These are phyloP conservation scores for Silurus meridionalis DNA, from an alignment of 2,113 vertebrate genomes.

Conservation along the genomic window DNA sequence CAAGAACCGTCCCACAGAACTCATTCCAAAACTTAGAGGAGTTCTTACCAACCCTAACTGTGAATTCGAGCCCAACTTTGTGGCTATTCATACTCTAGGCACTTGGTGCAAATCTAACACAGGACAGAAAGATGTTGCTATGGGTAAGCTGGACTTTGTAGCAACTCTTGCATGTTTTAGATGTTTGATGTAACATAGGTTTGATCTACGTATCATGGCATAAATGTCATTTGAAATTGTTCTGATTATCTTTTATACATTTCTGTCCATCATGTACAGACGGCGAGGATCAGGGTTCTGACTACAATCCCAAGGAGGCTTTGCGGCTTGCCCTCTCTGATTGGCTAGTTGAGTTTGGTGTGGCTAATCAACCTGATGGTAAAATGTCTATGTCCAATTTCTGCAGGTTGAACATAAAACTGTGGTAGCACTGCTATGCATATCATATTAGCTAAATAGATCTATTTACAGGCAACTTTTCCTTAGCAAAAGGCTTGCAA, in stretches of 20 bases:
- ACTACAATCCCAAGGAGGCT: slow-evolving; percentile 91
- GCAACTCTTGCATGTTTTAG: neutral
- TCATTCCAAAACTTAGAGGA: slow-evolving; percentile 89
- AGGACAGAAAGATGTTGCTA: slow-evolving; percentile 84
- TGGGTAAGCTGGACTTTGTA: slow-evolving; percentile 75
- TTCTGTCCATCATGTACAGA: slow-evolving; percentile 66
- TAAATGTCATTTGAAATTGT: neutral
- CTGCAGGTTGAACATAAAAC: neutral
- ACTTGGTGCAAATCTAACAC: slow-evolving; percentile 92
- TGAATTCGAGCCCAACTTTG: slow-evolving; percentile 97
- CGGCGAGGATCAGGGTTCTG: slow-evolving; percentile 85
- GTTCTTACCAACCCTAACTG: slow-evolving; percentile 98
- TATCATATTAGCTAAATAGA: neutral
- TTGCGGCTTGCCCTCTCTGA: slow-evolving; percentile 87
- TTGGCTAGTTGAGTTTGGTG: slow-evolving; percentile 90
- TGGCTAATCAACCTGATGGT: slow-evolving; percentile 83
- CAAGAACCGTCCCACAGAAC: slow-evolving; percentile 92
- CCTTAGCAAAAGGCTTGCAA: neutral
- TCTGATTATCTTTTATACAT: neutral
- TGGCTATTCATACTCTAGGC: slow-evolving; percentile 92
- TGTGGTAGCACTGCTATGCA: neutral
- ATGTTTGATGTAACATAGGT: neutral
- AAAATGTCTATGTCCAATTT: slow-evolving; percentile 26
- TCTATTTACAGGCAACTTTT: neutral
- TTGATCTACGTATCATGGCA: neutral